These are phyloP conservation scores for Hippocampus kuda DNA, from an alignment of 2,797 vertebrate genomes.

Conservation along the genomic window DNA sequence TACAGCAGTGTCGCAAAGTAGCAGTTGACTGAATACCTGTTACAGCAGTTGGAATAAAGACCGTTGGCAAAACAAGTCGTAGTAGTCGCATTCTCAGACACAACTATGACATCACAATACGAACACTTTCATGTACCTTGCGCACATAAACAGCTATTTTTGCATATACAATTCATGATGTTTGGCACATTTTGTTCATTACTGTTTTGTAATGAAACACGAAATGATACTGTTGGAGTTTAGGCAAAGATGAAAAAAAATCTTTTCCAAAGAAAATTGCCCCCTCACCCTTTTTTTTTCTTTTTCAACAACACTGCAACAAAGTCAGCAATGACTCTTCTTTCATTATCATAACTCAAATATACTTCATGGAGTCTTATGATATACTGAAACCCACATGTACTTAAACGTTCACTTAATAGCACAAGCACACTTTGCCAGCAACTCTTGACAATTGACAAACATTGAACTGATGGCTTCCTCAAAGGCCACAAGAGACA, in stretches of 20 bases:
- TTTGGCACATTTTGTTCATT: not conserved
- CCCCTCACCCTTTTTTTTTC: not conserved
- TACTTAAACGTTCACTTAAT: slow-evolving; percentile 32
- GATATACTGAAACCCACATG: not conserved
- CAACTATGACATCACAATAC: not conserved
- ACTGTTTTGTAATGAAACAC: not conserved
- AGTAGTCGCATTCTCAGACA: too few species aligned
- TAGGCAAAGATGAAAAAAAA: slow-evolving; percentile 12
- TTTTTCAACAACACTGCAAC: slow-evolving; percentile 1
- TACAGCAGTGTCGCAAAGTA: too few species aligned
- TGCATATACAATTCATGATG: not conserved
- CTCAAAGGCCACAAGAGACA: not conserved
- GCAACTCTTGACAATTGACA: not conserved
- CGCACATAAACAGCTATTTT: not conserved
- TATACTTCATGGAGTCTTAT: not conserved
- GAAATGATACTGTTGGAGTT: not conserved
- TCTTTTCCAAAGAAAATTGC: slow-evolving; percentile 5
- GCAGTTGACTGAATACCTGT: too few species aligned
- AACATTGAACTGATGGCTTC: not conserved
- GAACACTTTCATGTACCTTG: not conserved
- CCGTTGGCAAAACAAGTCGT: too few species aligned
- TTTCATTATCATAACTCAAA: not conserved
- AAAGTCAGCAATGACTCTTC: not conserved
- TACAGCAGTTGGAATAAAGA: too few species aligned
- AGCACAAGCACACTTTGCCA: slow-evolving; percentile 12